Conservation (phyloP, 2,113 vertebrate genomes). For the Axis porcinus region DNA sequence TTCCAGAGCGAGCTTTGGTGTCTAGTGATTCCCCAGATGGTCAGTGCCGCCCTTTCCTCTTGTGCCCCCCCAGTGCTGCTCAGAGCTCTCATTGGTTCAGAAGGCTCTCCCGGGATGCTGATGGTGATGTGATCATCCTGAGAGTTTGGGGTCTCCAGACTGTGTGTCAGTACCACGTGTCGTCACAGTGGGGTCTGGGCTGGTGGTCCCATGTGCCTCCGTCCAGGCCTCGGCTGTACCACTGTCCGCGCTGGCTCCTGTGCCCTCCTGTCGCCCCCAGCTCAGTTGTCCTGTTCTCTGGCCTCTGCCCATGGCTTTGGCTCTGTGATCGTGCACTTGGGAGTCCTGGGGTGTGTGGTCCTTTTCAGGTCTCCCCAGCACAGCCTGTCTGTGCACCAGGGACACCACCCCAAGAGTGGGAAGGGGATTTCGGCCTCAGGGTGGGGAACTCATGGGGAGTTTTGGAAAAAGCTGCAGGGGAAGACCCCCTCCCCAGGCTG, state of each 20-base stretch:
- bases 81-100: background rate
- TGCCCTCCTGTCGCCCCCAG: background rate
- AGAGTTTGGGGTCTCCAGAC: background rate
- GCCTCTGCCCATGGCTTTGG: background rate
- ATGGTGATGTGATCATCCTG: rapidly evolving
- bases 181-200: background rate
- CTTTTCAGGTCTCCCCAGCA: too few relatives aligned
- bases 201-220: too few relatives aligned
- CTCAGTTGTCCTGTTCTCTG: background rate
- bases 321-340: background rate
- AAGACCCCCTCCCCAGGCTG: too few relatives aligned
- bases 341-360: background rate
- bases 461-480: background rate
- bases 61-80: rapidly evolving
- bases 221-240: background rate
- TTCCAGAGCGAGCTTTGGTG: too few relatives aligned
- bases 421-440: background rate
- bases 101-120: rapidly evolving
- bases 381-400: rapidly evolving
- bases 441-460: background rate
- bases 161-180: background rate
- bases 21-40: rapidly evolving
- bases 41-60: too few relatives aligned
- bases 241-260: rapidly evolving
- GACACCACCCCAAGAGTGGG: background rate